Percentiles rank a stretch among this genome's conserved stretches.
phyloP scores from a whole-genome alignment of 1,140 invertebrate species.

The Pogonognathellus flavescens region DNA sequence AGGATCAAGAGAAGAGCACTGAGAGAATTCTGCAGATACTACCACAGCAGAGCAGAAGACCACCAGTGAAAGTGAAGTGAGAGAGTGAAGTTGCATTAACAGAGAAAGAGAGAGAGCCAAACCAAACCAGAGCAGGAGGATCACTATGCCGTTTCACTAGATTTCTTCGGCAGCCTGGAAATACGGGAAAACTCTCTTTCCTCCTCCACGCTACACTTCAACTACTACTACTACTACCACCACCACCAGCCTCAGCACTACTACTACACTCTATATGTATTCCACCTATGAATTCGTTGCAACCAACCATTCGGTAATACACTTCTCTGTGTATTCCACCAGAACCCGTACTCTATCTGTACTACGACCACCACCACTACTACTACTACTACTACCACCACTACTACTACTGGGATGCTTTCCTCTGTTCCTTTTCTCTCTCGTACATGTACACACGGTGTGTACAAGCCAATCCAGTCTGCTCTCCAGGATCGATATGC shows the following conservation, averaged over 20 bases:
- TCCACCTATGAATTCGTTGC: neutral
- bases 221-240: neutral
- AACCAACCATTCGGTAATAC: neutral
- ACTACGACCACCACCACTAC: neutral
- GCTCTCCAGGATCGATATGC: constrained; percentile 44
- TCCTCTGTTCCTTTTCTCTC: constrained; percentile 17
- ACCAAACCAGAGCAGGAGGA: constrained; percentile 14
- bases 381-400: neutral
- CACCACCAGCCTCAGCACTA: neutral
- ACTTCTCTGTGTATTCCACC: neutral
- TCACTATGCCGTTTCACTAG: constrained; percentile 35
- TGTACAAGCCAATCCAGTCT: neutral
- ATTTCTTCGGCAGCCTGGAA: constrained; percentile 34
- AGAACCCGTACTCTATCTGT: neutral
- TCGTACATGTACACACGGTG: constrained; percentile 10
- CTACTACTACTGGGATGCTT: neutral
- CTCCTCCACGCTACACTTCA: neutral
- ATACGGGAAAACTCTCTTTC: neutral
- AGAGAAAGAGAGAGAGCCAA: neutral
- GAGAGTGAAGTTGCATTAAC: neutral
- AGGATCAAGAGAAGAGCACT: constrained; percentile 37
- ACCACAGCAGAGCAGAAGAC: neutral
- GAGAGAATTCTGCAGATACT: constrained; percentile 40
- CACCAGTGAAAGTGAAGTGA: constrained; percentile 29
- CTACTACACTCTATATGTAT: neutral